Evolutionary conservation across 2,888 invertebrate species (phyloP).

Genomic region (Coecobrya sp.): DNA sequence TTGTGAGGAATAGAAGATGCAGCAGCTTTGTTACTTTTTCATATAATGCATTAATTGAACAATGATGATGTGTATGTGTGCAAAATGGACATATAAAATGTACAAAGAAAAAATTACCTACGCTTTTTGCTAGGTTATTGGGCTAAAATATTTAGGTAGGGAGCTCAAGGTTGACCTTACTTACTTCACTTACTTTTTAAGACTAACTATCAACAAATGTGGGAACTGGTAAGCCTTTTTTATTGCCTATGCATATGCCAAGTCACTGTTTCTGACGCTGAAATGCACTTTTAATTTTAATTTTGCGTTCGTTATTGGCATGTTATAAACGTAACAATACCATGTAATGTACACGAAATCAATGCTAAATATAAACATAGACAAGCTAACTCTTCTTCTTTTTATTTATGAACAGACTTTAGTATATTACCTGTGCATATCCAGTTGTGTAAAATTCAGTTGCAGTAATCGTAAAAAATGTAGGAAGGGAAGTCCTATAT

Average conservation of each 20-base stretch:
- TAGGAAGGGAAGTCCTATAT: not conserved
- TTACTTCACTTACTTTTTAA: conserved; percentile 32
- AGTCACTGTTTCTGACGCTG: not conserved
- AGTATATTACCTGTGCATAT: not conserved
- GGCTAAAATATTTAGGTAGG: conserved; percentile 64
- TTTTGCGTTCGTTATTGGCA: not conserved
- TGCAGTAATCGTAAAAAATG: not conserved
- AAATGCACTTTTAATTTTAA: conserved; percentile 1
- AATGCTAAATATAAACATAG: not conserved
- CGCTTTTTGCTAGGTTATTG: conserved; percentile 56
- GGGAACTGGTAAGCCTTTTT: not conserved
- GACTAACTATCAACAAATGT: conserved; percentile 36
- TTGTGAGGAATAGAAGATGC: not conserved
- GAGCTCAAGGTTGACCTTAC: conserved; percentile 69
- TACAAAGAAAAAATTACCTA: not conserved
- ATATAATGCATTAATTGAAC: too few species aligned
- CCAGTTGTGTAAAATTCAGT: not conserved
- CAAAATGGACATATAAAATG: too few species aligned
- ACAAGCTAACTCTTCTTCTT: not conserved
- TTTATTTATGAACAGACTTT: too few species aligned
- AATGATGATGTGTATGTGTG: too few species aligned
- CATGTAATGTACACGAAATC: too few species aligned
- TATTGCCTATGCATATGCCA: not conserved
- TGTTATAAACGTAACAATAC: not conserved
- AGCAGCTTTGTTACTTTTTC: not conserved